Percentiles rank a stretch among this genome's conserved stretches.
These are phyloP conservation scores for Agrotis clavis DNA, from an alignment of 2,888 invertebrate species.

Conservation along the genomic window DNA sequence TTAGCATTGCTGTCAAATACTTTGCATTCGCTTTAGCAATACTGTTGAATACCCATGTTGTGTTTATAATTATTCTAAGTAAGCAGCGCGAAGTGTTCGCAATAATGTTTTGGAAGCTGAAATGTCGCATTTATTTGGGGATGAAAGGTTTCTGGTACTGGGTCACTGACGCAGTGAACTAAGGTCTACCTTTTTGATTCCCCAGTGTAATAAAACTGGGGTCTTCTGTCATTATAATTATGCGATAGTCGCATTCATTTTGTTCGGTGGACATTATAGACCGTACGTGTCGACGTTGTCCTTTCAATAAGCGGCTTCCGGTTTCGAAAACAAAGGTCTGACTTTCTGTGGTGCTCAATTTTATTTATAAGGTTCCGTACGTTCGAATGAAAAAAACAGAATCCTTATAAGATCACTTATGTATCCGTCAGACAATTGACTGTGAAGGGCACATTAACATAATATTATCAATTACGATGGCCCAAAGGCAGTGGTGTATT, in stretches of 20 bases:
- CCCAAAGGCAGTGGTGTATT: too few species aligned
- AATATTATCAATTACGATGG: too few species aligned
- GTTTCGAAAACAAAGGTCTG: background rate
- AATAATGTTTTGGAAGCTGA: slow-evolving; percentile 18
- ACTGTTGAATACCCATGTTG: slow-evolving; percentile 52
- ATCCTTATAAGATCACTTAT: too few species aligned
- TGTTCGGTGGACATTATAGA: background rate
- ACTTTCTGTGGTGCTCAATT: too few species aligned
- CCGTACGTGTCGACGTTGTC: background rate
- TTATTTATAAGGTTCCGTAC: too few species aligned
- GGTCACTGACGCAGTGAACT: background rate
- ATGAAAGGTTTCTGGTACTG: slow-evolving; percentile 20
- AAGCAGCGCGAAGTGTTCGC: slow-evolving; percentile 11
- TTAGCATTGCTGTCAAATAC: slow-evolving; percentile 62
- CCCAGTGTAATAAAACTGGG: too few species aligned
- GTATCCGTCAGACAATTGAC: too few species aligned
- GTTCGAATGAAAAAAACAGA: too few species aligned
- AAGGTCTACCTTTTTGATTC: too few species aligned
- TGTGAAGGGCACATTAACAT: too few species aligned
- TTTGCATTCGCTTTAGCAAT: slow-evolving; percentile 59
- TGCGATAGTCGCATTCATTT: background rate
- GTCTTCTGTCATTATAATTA: too few species aligned
- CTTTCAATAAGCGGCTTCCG: background rate
- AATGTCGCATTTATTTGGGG: background rate
- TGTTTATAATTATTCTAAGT: slow-evolving; percentile 48